Evolutionary conservation across 2,888 invertebrate genomes (phyloP).

Genomic region (Hypselothyrea guttata): DNA sequence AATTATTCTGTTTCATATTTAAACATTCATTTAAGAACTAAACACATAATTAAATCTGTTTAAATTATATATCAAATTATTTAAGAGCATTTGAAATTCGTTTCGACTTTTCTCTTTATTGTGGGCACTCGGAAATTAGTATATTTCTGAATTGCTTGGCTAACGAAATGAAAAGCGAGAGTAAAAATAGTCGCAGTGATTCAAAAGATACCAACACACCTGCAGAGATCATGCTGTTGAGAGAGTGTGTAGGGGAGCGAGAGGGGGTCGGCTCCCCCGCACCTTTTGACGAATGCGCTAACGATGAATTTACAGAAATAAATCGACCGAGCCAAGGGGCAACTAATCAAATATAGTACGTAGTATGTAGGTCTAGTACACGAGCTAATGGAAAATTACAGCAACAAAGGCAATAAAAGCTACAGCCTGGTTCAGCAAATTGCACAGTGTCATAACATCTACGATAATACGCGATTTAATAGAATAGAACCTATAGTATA

Average conservation of each 20-base stretch:
- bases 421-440: slow-evolving; percentile 24
- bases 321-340: slow-evolving; percentile 36
- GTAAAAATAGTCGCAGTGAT: slow-evolving; percentile 72
- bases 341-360: slow-evolving; percentile 14
- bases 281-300: slow-evolving; percentile 43
- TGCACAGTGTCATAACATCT: neutral
- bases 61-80: too few species aligned
- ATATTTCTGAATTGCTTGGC: slow-evolving; percentile 43
- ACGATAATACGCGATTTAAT: too few species aligned
- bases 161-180: slow-evolving; percentile 64
- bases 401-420: neutral
- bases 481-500: too few species aligned
- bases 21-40: too few species aligned
- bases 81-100: slow-evolving; percentile 35
- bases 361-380: slow-evolving; percentile 1
- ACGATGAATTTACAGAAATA: slow-evolving; percentile 36
- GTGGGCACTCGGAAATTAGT: slow-evolving; percentile 36
- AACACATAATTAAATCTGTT: too few species aligned
- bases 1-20: too few species aligned
- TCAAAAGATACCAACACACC: slow-evolving; percentile 65
- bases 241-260: slow-evolving; percentile 38
- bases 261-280: slow-evolving; percentile 13
- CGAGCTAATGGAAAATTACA: slow-evolving; percentile 50
- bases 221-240: slow-evolving; percentile 37
- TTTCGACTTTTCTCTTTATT: slow-evolving; percentile 1